phyloP scores from a whole-genome alignment of 1,140 invertebrate genomes.

The Luehdorfia chinensis region DNA sequence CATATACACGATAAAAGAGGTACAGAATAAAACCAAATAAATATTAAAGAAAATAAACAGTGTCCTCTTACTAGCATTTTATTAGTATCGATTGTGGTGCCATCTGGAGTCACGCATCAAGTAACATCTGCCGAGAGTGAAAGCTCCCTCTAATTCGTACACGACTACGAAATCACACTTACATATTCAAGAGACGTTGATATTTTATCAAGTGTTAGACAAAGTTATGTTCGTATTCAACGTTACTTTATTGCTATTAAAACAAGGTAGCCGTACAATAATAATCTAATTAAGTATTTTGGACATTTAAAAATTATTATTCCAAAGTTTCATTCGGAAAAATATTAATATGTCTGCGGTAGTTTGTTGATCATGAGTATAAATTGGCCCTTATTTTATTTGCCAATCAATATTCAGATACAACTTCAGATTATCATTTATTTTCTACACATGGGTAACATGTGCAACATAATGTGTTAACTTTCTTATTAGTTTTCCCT shows the following conservation, averaged over 20 bases:
- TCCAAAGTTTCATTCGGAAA: no score
- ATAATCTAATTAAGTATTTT: no score
- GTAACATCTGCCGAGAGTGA: constrained; percentile 8
- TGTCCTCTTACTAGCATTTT: neutral
- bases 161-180: constrained; percentile 10
- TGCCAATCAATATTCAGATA: no score
- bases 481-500: constrained; percentile 12
- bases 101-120: constrained; percentile 1
- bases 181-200: constrained; percentile 9
- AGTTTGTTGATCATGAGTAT: no score
- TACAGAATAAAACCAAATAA: neutral
- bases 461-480: no score
- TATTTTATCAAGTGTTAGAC: constrained; percentile 1
- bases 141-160: neutral
- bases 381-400: no score
- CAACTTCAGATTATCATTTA: no score
- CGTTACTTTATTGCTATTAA: no score
- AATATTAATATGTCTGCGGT: no score
- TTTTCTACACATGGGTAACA: constrained; percentile 5
- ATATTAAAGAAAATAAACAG: neutral
- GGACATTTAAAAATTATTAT: no score
- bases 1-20: no score
- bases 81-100: neutral
- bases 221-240: neutral
- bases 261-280: no score